Evolutionary conservation across 2,113 vertebrate species (phyloP).

Genomic region (Mirza zaza): DNA sequence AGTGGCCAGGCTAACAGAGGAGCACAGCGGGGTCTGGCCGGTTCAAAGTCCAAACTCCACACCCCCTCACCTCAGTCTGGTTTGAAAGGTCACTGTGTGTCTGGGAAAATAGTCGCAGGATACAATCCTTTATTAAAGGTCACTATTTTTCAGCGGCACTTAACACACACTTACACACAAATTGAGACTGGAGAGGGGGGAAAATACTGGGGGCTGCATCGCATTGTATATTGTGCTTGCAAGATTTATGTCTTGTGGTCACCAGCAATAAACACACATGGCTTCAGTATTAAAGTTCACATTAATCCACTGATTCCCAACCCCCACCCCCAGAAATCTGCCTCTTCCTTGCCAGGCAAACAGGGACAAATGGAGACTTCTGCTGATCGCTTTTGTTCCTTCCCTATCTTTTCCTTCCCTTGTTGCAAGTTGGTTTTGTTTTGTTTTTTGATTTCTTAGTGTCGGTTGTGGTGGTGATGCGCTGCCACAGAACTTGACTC

Average conservation of each 20-base stretch:
- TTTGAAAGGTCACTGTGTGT: constrained; percentile 97
- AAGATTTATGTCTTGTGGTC: constrained; percentile 89
- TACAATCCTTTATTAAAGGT: constrained; percentile 98
- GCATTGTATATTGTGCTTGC: constrained; percentile 84
- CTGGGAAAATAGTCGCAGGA: constrained; percentile 96
- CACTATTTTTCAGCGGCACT: constrained; percentile 95
- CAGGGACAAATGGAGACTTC: constrained; percentile 73
- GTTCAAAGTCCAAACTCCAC: constrained; percentile 93
- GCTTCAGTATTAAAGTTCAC: constrained; percentile 84
- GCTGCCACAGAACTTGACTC: neutral
- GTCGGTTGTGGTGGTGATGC: neutral
- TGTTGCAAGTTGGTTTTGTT: constrained; percentile 1
- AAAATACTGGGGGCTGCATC: constrained; percentile 76
- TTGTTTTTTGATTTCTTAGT: neutral
- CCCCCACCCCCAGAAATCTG: constrained; percentile 71
- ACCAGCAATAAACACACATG: constrained; percentile 86
- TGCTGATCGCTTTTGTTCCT: constrained; percentile 77
- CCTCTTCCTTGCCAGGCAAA: constrained; percentile 81
- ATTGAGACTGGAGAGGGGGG: constrained; percentile 77
- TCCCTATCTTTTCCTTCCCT: constrained; percentile 57
- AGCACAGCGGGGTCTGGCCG: constrained; percentile 90
- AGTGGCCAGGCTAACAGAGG: constrained; percentile 91
- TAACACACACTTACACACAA: constrained; percentile 88
- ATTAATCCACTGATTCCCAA: constrained; percentile 76
- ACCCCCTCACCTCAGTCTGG: constrained; percentile 95